Evolutionary conservation across 1,140 invertebrate genomes (phyloP).

Genomic region (Metopolophium dirhodum): DNA sequence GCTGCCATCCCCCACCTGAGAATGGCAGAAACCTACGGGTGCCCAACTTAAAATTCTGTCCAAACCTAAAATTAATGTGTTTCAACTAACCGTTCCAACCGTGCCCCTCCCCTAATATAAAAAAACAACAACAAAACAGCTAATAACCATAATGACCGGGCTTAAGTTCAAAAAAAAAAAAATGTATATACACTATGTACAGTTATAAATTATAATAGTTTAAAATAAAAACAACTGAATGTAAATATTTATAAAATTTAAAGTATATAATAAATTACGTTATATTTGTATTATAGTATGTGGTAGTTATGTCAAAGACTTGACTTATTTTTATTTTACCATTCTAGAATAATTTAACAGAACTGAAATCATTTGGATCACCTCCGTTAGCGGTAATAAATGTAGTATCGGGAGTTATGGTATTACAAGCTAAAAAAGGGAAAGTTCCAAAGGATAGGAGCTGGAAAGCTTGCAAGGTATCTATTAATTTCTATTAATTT

Average conservation of each 20-base stretch:
- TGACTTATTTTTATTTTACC: background rate
- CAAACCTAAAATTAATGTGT: too few species aligned
- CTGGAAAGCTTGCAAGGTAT: constrained; percentile 88
- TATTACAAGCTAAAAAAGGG: constrained; percentile 79
- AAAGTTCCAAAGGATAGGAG: constrained; percentile 91
- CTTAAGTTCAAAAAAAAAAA: too few species aligned
- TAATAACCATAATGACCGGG: too few species aligned
- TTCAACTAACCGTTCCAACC: too few species aligned
- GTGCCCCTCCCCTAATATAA: too few species aligned
- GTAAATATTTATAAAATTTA: background rate
- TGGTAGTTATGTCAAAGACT: background rate
- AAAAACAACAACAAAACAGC: too few species aligned
- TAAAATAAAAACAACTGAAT: background rate
- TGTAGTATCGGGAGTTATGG: constrained; percentile 86
- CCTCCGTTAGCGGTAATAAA: constrained; percentile 83
- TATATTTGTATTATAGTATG: background rate
- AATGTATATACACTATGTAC: background rate
- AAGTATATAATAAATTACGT: background rate
- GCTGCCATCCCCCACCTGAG: too few species aligned
- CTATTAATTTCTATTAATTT: background rate
- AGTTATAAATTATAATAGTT: background rate
- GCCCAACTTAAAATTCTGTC: too few species aligned
- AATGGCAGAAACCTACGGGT: too few species aligned
- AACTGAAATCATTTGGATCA: constrained; percentile 90
- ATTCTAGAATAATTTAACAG: constrained; percentile 81